phyloP scores from a whole-genome alignment of 2,888 invertebrate species.

The Acronicta aceris region DNA sequence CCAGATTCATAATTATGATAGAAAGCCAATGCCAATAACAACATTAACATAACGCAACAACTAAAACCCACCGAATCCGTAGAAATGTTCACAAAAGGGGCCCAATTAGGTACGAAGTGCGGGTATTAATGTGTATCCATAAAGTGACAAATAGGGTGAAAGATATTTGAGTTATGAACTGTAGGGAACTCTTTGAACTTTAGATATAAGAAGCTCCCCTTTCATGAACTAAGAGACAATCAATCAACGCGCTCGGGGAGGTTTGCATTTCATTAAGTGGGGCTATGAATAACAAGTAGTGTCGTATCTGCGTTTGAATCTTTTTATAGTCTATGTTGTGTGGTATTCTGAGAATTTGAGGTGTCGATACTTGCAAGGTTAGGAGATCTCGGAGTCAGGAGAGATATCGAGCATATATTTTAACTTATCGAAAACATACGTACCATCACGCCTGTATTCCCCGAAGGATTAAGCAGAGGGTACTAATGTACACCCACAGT shows the following conservation, averaged over 20 bases:
- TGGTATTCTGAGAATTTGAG: conserved; percentile 22
- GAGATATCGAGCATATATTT: not conserved
- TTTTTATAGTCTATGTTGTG: conserved; percentile 30
- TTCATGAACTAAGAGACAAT: conserved; percentile 37
- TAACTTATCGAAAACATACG: too few relatives aligned
- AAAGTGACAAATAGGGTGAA: conserved; percentile 41
- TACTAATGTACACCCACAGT: too few relatives aligned
- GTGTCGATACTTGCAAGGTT: conserved; percentile 30
- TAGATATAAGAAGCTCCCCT: conserved; percentile 33
- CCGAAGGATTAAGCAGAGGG: too few relatives aligned
- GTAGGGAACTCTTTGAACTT: conserved; percentile 43
- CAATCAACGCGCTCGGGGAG: conserved; percentile 37
- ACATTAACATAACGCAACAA: not conserved
- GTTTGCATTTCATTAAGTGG: conserved; percentile 48
- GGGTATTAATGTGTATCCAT: conserved; percentile 19
- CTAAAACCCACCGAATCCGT: conserved; percentile 14
- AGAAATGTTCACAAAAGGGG: conserved; percentile 32
- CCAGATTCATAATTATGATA: too few relatives aligned
- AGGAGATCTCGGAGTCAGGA: not conserved
- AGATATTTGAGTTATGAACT: conserved; percentile 46
- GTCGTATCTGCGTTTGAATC: conserved; percentile 20
- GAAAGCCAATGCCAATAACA: too few relatives aligned
- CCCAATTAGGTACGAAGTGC: conserved; percentile 32
- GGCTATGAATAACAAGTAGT: conserved; percentile 45
- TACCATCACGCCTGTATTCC: too few relatives aligned